These are phyloP conservation scores for Polypterus bichir DNA, from an alignment of 2,113 vertebrate genomes.

Conservation along the genomic window DNA sequence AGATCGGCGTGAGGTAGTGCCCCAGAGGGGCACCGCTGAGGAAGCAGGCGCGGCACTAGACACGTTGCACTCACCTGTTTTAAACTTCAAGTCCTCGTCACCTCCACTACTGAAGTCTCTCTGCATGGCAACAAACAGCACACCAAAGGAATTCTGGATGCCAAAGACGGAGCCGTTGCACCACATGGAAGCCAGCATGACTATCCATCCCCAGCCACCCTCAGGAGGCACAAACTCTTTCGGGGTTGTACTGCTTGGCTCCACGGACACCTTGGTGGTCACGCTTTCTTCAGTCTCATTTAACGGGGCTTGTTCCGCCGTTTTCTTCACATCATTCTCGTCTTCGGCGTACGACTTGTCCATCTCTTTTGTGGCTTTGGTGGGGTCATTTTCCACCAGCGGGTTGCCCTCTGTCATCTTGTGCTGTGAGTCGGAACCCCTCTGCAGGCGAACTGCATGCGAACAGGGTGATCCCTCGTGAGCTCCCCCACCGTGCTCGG, in stretches of 20 bases:
- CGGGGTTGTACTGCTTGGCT: constrained; percentile 10
- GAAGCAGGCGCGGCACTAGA: background rate
- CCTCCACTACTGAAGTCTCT: constrained; percentile 53
- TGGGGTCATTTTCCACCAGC: constrained; percentile 18
- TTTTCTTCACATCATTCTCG: constrained; percentile 3
- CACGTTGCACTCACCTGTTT: constrained; percentile 59
- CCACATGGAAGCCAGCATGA: constrained; percentile 95
- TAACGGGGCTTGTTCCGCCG: constrained; percentile 8
- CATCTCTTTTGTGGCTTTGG: background rate
- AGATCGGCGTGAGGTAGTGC: background rate
- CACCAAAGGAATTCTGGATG: constrained; percentile 87
- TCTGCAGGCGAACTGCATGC: background rate
- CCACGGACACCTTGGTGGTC: constrained; percentile 10
- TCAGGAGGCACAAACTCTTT: constrained; percentile 60
- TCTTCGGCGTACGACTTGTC: background rate
- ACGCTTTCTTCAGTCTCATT: constrained; percentile 12
- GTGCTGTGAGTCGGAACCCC: background rate
- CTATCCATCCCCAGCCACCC: constrained; percentile 93
- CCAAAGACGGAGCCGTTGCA: constrained; percentile 93
- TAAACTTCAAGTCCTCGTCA: constrained; percentile 64
- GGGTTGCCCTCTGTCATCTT: constrained; percentile 13
- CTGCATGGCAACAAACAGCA: constrained; percentile 73
- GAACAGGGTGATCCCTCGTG: too few species aligned
- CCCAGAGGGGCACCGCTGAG: background rate
- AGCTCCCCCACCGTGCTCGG: too few species aligned